Base-by-base conservation (phyloP, 1,140 invertebrate species). In the Drosophila repleta region DNA sequence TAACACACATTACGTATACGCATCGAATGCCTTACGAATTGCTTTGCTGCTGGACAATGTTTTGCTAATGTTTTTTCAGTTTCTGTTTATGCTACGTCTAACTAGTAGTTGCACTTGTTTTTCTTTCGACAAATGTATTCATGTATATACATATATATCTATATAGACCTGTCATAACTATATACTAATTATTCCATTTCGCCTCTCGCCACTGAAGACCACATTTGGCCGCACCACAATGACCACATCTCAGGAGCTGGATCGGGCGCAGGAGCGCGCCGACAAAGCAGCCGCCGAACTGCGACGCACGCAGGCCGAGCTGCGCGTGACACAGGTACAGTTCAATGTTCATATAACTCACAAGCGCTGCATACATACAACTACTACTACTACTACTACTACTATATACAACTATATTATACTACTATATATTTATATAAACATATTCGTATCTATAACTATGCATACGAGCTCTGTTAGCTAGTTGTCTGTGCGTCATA, bases 211-310 rank as follows among this genome's bases (percentile, higher is more conserved):
- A 41, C 24, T 20, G 56, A 75, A 96, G 92, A 95, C 95, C 10
- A 94, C 95, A 20, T 97, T 97, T 79, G 96, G 96, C 45, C 94
- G 96, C 75, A 96, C 94, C 76, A 95, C 95, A 4, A 91, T 96
- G 66, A 95, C 94, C 70, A 95, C 95, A 29, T 94, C 94, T 29
- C 95, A 96, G 92, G 96, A 97, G 83, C 93, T 97, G 66, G 96
- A 97, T 74, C 93, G 96, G 49, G 94, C 97, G 61, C 96, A 97
- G 93, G 97, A 98, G 91, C 94, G 96, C 55, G 95, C 96, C 37
- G 97, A 98, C 80, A 97, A 97, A 74, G 93, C 95, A 0, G 93
- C 96, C 7, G 94, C 95, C 35, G 97, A 98, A 74, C 92, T 98
- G 61, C 94, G 97, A 82, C 93, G 97, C 79, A 96, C 96, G 26